Base-by-base conservation (phyloP, 2,888 invertebrate species). In the Agrotis ipsilon region DNA sequence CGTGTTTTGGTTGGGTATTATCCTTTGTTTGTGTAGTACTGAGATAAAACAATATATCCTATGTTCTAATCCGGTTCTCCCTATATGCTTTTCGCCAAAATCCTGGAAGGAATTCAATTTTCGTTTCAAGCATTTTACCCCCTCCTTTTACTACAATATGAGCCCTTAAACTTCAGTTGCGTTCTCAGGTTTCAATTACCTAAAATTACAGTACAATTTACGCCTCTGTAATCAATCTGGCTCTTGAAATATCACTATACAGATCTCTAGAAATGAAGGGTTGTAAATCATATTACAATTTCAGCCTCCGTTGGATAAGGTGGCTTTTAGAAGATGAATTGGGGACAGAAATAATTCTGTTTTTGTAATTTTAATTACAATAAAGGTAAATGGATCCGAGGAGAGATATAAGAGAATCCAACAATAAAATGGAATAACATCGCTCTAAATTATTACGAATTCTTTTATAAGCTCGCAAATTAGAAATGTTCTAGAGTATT, bases 271-370 rank as follows among this genome's bases (percentile, higher is more conserved):
- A 68, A 59, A 55, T 62, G 18, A 52, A 60, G 39, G 62, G 21
- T 72, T 68, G 46, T 48, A 59, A 79, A 68, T 68, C 24, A 62
- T 48, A 68, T 68, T 65, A 62, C 51, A 54, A 52, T 72, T 77
- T 65, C 43, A 58, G 49, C 51, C 21, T 64, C 45, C 48, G 43
- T 52, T 48, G 24, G 13, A 46, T 21, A 51, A 60, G 21, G 6
- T 24, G 19, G 45, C 52, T 61, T 32, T 64, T 43, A 11, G 14
- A 4, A 52, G 14, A 46, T 27, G 21, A 27, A 63, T 66, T 64
- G 7, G n/a, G 1, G 24, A 21, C 6, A 27, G 19, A n/a, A 63
- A 24, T 58, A 2, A 60, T 32, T 3, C 18, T 59, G 55, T 64
- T 52, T 57, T 59, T 2, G 3, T 24, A 46, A 71, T 48, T 51